A percentile compares a stretch with the other conserved stretches of the same genome.
Evolutionary conservation across 2,113 vertebrate species (phyloP).

Genomic region (Epinephelus fuscoguttatus): DNA sequence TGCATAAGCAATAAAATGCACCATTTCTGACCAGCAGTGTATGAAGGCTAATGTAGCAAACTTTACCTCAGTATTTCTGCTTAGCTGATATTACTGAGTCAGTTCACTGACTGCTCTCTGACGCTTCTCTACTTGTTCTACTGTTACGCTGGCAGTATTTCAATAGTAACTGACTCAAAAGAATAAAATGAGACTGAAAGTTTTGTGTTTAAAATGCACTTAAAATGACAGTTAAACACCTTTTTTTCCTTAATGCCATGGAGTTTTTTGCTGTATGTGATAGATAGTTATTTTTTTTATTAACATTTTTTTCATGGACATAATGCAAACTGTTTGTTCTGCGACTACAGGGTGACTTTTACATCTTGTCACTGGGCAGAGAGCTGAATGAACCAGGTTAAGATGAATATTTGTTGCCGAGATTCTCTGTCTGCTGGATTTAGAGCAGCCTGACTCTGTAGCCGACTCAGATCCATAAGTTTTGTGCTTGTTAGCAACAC

Average conservation of each 20-base stretch:
- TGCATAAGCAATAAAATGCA: not conserved
- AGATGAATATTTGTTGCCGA: conserved; percentile 1
- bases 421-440: conserved; percentile 15
- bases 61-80: not conserved
- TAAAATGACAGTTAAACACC: not conserved
- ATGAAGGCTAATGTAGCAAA: not conserved
- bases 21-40: not conserved
- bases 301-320: too few species aligned
- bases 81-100: not conserved
- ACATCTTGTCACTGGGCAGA: not conserved
- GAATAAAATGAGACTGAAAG: too few species aligned
- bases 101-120: not conserved
- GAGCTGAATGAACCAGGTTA: conserved; percentile 10
- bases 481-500: conserved; percentile 53
- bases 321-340: not conserved
- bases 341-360: not conserved
- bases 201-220: too few species aligned
- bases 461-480: not conserved
- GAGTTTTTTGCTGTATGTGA: not conserved
- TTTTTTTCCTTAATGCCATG: too few species aligned
- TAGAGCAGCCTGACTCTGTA: not conserved
- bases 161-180: too few species aligned
- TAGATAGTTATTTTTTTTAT: too few species aligned
- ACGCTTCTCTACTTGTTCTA: not conserved
- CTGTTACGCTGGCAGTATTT: too few species aligned